phyloP scores from a whole-genome alignment of 2,888 invertebrate species.

The Dendrolimus houi region DNA sequence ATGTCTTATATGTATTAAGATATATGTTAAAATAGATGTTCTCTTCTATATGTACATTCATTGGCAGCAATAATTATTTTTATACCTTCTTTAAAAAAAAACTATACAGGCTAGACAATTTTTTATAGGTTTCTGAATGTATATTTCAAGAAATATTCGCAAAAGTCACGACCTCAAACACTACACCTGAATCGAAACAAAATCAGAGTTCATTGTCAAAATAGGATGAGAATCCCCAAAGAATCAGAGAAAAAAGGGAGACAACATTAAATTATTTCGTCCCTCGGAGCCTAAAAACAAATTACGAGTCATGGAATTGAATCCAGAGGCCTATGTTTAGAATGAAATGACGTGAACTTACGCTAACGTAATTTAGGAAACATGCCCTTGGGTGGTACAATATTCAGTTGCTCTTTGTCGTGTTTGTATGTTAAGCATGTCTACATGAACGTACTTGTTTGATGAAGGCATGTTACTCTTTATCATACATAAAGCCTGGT shows the following conservation, averaged over 20 bases:
- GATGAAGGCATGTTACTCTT: no score
- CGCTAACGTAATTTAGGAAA: neutral
- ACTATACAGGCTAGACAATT: no score
- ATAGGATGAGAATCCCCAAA: neutral
- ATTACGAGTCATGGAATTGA: neutral
- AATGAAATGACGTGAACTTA: neutral
- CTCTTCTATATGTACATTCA: no score
- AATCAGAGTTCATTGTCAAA: neutral
- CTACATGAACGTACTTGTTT: neutral
- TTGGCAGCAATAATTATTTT: no score
- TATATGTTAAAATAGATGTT: no score
- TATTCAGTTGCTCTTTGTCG: neutral
- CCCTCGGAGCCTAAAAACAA: slow-evolving; percentile 6
- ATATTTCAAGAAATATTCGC: no score
- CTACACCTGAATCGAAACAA: slow-evolving; percentile 1
- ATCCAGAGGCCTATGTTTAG: neutral
- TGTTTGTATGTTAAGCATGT: neutral
- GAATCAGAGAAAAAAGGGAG: slow-evolving; percentile 8
- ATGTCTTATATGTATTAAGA: no score
- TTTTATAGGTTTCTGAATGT: no score
- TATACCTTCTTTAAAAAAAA: no score
- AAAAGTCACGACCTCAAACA: no score
- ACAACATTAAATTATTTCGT: neutral
- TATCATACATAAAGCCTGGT: no score
- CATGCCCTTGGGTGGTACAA: neutral